Conservation (phyloP, 2,797 vertebrate species). For the Onychomys torridus region DNA sequence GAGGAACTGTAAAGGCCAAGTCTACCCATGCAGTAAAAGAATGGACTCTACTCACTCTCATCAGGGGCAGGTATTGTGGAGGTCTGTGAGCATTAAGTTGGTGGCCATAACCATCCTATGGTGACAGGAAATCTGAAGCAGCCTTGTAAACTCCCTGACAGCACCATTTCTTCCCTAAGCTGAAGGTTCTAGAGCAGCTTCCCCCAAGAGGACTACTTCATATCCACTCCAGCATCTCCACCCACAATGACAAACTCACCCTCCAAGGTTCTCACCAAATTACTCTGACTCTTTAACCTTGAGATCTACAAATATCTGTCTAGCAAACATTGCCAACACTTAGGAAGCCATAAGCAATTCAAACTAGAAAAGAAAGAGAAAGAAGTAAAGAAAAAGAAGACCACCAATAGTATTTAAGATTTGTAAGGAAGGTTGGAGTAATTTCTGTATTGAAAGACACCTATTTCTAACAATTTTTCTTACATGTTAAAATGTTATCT, state of each 20-base stretch:
- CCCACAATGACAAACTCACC: accelerated
- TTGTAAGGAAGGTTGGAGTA: not conserved
- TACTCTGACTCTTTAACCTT: too few relatives aligned
- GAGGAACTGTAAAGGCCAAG: not conserved
- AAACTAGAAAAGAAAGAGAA: not conserved
- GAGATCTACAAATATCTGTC: not conserved
- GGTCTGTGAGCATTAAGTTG: not conserved
- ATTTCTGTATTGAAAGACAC: not conserved
- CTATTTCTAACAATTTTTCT: not conserved
- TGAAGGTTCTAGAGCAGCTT: not conserved
- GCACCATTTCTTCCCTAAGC: not conserved
- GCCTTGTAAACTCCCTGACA: not conserved
- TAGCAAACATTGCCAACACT: not conserved
- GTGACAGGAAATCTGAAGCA: not conserved
- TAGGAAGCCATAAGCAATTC: not conserved
- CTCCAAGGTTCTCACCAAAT: not conserved
- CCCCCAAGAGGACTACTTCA: not conserved
- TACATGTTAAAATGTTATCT: not conserved
- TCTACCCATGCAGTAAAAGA: not conserved
- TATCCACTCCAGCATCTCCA: not conserved
- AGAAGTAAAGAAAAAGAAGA: not conserved
- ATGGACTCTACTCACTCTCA: accelerated
- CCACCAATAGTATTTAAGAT: not conserved
- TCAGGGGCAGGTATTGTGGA: not conserved
- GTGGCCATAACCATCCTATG: not conserved